Conservation (phyloP, 2,797 vertebrate species). For the Alouatta caraya region DNA sequence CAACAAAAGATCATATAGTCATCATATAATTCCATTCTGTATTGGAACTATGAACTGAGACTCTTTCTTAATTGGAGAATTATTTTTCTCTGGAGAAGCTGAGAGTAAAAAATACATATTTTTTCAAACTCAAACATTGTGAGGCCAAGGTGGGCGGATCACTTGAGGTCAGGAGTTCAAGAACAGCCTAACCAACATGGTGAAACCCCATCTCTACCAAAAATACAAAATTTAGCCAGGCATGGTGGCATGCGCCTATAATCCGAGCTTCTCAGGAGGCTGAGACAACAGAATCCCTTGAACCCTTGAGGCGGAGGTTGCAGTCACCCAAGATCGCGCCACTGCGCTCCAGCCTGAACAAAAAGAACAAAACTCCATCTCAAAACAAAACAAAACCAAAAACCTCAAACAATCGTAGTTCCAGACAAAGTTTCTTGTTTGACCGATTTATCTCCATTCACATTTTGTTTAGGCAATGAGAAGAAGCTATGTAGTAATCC, state of each 20-base stretch:
- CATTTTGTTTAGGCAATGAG: not conserved
- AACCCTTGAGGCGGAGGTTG: not conserved
- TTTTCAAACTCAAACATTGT: not conserved
- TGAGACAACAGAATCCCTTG: not conserved
- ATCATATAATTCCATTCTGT: not conserved
- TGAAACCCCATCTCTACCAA: not conserved
- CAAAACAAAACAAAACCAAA: not conserved
- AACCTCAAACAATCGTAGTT: not conserved
- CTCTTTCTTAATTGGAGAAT: not conserved
- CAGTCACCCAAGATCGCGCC: not conserved
- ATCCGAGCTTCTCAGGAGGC: not conserved
- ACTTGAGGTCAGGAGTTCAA: not conserved
- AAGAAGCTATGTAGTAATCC: not conserved
- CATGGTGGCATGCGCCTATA: rapidly evolving
- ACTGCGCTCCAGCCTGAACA: not conserved
- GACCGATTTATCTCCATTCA: not conserved
- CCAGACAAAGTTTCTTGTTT: not conserved
- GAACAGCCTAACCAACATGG: not conserved
- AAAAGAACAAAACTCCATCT: not conserved
- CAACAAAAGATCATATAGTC: not conserved
- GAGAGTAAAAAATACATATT: not conserved
- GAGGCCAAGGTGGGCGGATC: rapidly evolving
- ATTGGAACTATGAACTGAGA: not conserved
- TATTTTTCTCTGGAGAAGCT: not conserved
- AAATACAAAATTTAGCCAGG: not conserved